These are phyloP conservation scores for Rhodinocichla rosea DNA, from an alignment of 2,113 vertebrate species.

Conservation along the genomic window DNA sequence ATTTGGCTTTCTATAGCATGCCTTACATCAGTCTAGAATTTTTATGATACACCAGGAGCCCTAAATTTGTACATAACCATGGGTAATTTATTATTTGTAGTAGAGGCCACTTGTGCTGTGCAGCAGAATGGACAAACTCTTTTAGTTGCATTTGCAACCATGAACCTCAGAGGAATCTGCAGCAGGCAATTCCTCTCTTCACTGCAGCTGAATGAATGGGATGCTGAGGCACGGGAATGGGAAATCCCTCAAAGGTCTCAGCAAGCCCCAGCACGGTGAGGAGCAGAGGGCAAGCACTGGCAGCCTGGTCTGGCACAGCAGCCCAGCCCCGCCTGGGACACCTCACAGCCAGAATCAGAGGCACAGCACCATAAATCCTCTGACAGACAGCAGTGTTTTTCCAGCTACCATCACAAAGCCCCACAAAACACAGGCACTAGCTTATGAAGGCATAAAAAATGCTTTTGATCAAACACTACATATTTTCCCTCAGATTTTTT, in stretches of 20 bases:
- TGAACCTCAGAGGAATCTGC: not conserved
- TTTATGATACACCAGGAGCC: not conserved
- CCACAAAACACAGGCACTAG: not conserved
- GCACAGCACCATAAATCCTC: not conserved
- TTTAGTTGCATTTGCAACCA: not conserved
- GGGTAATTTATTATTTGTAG: not conserved
- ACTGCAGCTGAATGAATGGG: not conserved
- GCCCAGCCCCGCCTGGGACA: not conserved
- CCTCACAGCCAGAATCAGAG: not conserved
- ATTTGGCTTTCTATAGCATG: not conserved
- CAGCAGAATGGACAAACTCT: not conserved
- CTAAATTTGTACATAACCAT: not conserved
- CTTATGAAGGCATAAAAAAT: not conserved
- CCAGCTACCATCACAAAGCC: not conserved
- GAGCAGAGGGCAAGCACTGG: not conserved
- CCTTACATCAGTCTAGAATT: not conserved
- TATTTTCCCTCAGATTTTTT: not conserved
- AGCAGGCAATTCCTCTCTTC: not conserved
- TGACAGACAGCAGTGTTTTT: not conserved
- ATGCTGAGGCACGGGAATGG: not conserved
- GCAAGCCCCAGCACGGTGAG: not conserved
- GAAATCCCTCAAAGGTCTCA: not conserved
- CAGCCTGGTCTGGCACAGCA: not conserved
- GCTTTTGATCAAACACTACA: not conserved
- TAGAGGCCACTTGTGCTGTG: not conserved